Evolutionary conservation across 2,113 vertebrate genomes (phyloP).

Genomic region (Catharus minimus): DNA sequence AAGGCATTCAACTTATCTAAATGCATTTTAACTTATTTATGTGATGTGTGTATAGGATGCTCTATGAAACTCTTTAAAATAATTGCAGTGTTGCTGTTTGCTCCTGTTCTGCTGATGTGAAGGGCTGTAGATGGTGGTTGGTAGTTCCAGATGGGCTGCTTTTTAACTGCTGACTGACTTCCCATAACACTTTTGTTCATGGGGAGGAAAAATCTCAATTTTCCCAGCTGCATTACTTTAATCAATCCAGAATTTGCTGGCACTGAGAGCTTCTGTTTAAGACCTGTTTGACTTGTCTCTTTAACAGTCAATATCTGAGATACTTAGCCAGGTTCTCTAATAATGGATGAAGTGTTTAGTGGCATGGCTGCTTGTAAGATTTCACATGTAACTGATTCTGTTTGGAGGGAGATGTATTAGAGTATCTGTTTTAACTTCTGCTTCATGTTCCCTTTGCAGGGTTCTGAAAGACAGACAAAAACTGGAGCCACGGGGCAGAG

Average conservation of each 20-base stretch:
- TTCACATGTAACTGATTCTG: background rate
- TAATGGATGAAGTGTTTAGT: background rate
- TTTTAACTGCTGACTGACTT: background rate
- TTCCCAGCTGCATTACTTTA: background rate
- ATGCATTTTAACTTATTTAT: background rate
- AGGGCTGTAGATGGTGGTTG: background rate
- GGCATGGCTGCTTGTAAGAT: background rate
- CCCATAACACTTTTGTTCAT: rapidly evolving
- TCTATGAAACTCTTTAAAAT: background rate
- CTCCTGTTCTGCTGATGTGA: background rate
- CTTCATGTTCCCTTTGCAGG: conserved; percentile 70
- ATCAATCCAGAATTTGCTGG: background rate
- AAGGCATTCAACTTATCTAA: background rate
- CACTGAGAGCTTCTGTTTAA: background rate
- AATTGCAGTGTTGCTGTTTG: background rate
- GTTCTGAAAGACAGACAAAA: conserved; percentile 96
- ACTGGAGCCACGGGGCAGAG: conserved; percentile 97
- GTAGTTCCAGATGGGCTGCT: background rate
- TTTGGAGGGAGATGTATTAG: background rate
- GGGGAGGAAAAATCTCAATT: background rate
- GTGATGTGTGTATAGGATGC: background rate
- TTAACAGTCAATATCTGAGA: background rate
- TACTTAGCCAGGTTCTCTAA: background rate
- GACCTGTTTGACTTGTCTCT: background rate
- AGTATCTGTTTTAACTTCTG: background rate